A percentile compares a stretch with the other conserved stretches of the same genome.
phyloP scores from a whole-genome alignment of 2,888 invertebrate genomes.

The Lomographa bimaculata region DNA sequence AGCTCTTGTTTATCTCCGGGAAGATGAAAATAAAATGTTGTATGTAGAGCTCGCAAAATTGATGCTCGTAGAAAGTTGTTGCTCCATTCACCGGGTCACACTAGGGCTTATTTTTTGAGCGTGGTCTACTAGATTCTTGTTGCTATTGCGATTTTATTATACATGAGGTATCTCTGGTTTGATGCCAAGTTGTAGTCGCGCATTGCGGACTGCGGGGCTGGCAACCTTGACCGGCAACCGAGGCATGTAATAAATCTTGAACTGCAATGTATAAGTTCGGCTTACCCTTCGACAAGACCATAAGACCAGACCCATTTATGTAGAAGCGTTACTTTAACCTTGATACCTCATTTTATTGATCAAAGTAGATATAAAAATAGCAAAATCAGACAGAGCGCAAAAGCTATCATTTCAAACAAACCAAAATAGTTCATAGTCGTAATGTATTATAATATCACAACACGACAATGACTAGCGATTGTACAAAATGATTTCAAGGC shows the following conservation, averaged over 20 bases:
- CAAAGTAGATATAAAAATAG: too few relatives aligned
- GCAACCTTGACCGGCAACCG: constrained; percentile 73
- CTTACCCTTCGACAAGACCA: constrained; percentile 38
- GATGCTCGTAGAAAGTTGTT: constrained; percentile 12
- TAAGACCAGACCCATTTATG: not conserved
- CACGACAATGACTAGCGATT: constrained; percentile 10
- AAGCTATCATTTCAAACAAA: too few relatives aligned
- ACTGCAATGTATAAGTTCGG: constrained; percentile 45
- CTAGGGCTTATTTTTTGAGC: constrained; percentile 5
- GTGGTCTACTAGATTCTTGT: constrained; percentile 17
- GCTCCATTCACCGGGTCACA: constrained; percentile 9
- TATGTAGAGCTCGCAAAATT: not conserved
- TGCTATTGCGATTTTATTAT: constrained; percentile 36
- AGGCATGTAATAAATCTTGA: constrained; percentile 50
- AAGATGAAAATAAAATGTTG: constrained; percentile 29
- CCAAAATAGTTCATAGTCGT: too few relatives aligned
- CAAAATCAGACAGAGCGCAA: too few relatives aligned
- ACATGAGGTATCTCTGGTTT: constrained; percentile 51
- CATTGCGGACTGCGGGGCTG: constrained; percentile 66
- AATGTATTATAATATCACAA: constrained; percentile 24
- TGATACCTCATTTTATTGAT: too few relatives aligned
- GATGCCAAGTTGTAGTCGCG: constrained; percentile 63
- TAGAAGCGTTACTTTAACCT: too few relatives aligned
- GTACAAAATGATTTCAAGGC: constrained; percentile 27
- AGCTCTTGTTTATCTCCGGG: constrained; percentile 32